These are phyloP conservation scores for Saguinus midas DNA, from an alignment of 2,113 vertebrate species.

Conservation along the genomic window DNA sequence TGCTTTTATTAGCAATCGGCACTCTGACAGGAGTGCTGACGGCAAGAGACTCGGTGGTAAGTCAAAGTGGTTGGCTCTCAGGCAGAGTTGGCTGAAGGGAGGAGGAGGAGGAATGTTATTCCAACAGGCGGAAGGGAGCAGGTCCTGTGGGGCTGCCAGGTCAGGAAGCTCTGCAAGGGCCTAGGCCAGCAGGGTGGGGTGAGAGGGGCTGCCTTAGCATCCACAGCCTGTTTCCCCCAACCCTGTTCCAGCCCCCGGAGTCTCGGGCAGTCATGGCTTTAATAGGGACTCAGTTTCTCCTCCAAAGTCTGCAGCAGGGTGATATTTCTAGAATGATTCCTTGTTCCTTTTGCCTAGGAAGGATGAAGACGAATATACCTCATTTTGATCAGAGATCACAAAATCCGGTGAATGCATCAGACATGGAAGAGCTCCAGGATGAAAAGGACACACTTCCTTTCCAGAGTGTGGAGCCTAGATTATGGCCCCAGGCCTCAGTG, in stretches of 20 bases:
- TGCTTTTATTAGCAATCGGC: slow-evolving; percentile 60
- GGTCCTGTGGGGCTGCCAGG: fast-evolving
- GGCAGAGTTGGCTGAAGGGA: neutral
- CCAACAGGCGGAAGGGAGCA: neutral
- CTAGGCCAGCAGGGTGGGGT: too few relatives aligned
- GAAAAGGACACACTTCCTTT: neutral
- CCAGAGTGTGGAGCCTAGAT: neutral
- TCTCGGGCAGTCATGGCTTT: neutral
- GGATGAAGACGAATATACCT: neutral
- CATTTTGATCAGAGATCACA: neutral
- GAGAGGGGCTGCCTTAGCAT: neutral
- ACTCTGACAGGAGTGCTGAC: neutral
- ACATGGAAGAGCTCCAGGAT: neutral
- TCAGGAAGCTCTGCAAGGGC: neutral
- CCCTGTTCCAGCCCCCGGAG: neutral
- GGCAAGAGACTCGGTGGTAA: neutral
- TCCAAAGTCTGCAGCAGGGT: neutral
- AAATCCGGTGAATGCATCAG: neutral
- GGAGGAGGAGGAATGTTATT: neutral
- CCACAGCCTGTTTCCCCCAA: neutral
- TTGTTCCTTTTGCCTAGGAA: neutral
- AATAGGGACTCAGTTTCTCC: neutral
- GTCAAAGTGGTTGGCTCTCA: neutral
- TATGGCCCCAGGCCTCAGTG: neutral
- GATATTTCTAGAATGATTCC: neutral